Conservation (phyloP, 2,888 invertebrate species). For the Ecdyonurus torrentis region DNA sequence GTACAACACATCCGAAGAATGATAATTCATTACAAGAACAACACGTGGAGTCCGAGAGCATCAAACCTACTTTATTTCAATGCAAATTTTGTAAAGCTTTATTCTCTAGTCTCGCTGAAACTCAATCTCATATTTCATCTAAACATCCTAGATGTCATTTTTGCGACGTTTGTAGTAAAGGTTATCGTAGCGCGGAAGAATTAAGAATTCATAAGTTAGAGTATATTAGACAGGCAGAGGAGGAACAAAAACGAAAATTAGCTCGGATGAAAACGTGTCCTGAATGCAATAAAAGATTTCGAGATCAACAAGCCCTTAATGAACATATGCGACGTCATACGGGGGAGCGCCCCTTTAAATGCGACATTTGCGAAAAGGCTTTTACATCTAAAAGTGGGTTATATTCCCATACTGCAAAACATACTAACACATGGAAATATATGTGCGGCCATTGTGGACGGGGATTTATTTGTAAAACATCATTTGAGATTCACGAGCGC, state of each 20-base stretch:
- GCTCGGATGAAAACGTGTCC: neutral
- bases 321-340: neutral
- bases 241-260: neutral
- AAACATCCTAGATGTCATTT: neutral
- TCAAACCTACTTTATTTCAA: neutral
- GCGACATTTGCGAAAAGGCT: neutral
- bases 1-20: neutral
- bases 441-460: neutral
- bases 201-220: neutral
- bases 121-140: neutral
- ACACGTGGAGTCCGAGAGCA: too few species aligned
- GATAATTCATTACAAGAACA: neutral
- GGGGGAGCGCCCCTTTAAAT: neutral
- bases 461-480: neutral
- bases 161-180: neutral
- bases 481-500: neutral
- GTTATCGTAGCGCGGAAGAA: neutral
- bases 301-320: neutral
- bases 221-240: neutral
- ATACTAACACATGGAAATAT: neutral
- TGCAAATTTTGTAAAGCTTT: neutral
- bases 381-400: neutral
- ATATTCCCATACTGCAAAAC: neutral
- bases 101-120: neutral
- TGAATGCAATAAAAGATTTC: neutral